A percentile compares a stretch with the other conserved stretches of the same genome.
These are phyloP conservation scores for Schizothorax lantsangensis DNA, from an alignment of 2,797 vertebrate genomes.

Conservation along the genomic window DNA sequence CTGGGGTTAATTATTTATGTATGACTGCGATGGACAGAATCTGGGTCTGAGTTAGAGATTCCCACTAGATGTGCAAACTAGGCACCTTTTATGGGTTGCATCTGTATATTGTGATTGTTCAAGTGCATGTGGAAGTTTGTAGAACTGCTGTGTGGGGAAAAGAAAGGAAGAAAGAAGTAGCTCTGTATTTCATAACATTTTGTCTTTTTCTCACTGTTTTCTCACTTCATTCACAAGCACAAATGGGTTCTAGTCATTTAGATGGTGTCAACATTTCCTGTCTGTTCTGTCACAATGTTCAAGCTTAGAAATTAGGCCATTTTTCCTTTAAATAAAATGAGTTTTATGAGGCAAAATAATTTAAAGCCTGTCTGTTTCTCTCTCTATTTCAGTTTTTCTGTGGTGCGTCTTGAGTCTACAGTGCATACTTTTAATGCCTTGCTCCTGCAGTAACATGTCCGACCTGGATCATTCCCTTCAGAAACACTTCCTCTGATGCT, in stretches of 20 bases:
- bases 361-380: slow-evolving; percentile 33
- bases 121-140: not conserved
- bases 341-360: not conserved
- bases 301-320: not conserved
- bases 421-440: not conserved
- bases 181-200: slow-evolving; percentile 29
- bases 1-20: slow-evolving; percentile 47
- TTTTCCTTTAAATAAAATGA: not conserved
- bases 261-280: slow-evolving; percentile 18
- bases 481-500: slow-evolving; percentile 74
- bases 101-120: not conserved
- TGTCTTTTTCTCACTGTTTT: not conserved
- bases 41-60: slow-evolving; percentile 30
- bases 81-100: slow-evolving; percentile 1
- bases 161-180: not conserved
- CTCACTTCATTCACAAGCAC: slow-evolving; percentile 18
- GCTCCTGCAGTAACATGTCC: slow-evolving; percentile 68
- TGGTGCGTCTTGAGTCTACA: slow-evolving; percentile 77
- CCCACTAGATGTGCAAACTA: slow-evolving; percentile 20
- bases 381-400: slow-evolving; percentile 73
- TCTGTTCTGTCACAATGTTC: slow-evolving; percentile 1
- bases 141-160: slow-evolving; percentile 18
- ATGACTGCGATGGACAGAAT: slow-evolving; percentile 30
- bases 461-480: slow-evolving; percentile 75
- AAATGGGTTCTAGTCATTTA: not conserved